These are phyloP conservation scores for Phrynosoma platyrhinos DNA, from an alignment of 2,113 vertebrate species.

Conservation along the genomic window DNA sequence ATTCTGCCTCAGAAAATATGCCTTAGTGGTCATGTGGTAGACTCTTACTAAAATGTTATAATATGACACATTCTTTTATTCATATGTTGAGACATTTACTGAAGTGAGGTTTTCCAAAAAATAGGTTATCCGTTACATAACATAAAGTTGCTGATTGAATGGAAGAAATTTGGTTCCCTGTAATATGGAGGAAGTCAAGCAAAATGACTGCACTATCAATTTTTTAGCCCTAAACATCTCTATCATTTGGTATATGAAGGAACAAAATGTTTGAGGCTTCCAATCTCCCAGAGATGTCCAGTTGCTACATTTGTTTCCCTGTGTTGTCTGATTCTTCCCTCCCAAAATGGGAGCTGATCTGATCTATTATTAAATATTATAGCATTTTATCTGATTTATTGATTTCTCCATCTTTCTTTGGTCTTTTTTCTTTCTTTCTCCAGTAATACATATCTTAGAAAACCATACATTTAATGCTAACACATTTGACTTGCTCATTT, in stretches of 20 bases:
- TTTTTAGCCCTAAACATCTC: conserved; percentile 25
- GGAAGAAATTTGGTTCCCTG: not conserved
- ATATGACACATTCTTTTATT: no score
- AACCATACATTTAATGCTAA: no score
- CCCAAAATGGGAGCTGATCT: not conserved
- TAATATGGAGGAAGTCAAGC: not conserved
- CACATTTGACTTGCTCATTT: no score
- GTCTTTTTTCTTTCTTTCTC: no score
- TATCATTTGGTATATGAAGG: not conserved
- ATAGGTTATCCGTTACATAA: not conserved
- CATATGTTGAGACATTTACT: no score
- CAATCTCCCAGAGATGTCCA: not conserved
- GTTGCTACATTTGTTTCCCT: not conserved
- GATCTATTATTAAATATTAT: not conserved
- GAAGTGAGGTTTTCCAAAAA: no score
- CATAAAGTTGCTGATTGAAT: not conserved
- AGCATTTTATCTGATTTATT: no score
- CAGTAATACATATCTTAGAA: no score
- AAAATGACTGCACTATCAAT: not conserved
- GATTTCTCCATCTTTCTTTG: no score
- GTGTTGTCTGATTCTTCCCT: not conserved
- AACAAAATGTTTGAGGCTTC: not conserved
- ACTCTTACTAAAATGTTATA: no score
- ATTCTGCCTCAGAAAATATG: no score
- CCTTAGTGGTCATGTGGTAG: no score